Percentiles rank a stretch among this genome's conserved stretches.
Conservation (phyloP, 2,888 invertebrate genomes). For the Petrolisthes manimaculis region DNA sequence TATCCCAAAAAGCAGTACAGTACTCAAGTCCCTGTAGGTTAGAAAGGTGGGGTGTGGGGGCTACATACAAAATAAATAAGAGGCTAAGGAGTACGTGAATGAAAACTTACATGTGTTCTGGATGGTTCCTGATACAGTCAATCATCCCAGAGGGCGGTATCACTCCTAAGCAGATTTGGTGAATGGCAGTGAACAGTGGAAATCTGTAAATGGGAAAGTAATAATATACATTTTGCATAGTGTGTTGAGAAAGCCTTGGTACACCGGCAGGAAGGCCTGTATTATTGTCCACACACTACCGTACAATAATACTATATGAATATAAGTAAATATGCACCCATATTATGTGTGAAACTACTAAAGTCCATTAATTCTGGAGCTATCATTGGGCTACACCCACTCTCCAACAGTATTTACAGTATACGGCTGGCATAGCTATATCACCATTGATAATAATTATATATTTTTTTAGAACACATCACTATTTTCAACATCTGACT, state of each 20-base stretch:
- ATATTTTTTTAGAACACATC: too few relatives aligned
- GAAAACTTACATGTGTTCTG: constrained; percentile 92
- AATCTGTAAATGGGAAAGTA: constrained; percentile 75
- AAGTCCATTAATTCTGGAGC: too few relatives aligned
- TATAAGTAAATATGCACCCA: constrained; percentile 68
- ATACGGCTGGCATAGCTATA: too few relatives aligned
- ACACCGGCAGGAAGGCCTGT: not conserved
- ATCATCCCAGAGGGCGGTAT: constrained; percentile 85
- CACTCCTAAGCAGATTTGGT: constrained; percentile 89
- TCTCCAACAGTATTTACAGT: too few relatives aligned
- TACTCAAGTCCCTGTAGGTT: not conserved
- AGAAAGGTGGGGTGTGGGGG: not conserved
- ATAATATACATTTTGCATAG: not conserved
- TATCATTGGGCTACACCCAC: too few relatives aligned
- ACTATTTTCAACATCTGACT: too few relatives aligned
- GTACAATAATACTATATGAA: not conserved
- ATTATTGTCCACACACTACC: constrained; percentile 61
- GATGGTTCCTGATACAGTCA: constrained; percentile 92
- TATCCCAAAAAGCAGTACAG: too few relatives aligned
- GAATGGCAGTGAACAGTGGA: constrained; percentile 95
- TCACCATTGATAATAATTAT: too few relatives aligned
- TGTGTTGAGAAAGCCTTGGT: not conserved
- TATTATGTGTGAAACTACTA: not conserved
- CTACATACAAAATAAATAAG: not conserved
- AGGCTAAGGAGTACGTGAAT: not conserved